A percentile compares a stretch with the other conserved stretches of the same genome.
Conservation (phyloP, 2,888 invertebrate genomes). For the Stratiomys singularior region DNA sequence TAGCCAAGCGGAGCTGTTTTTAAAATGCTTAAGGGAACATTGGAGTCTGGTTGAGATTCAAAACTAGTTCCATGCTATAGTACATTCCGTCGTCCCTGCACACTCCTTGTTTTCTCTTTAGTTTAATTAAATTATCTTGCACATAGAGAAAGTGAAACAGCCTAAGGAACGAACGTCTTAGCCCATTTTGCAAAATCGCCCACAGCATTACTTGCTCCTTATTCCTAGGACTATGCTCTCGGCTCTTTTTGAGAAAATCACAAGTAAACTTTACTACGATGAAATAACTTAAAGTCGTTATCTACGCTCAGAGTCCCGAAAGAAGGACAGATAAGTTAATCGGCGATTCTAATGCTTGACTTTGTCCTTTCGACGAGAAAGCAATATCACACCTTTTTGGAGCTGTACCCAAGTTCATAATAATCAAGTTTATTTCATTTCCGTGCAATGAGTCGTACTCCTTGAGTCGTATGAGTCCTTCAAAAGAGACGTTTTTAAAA, state of each 20-base stretch:
- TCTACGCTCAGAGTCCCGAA: too few relatives aligned
- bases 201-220: constrained; percentile 49
- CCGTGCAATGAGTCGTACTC: too few relatives aligned
- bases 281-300: constrained; percentile 1
- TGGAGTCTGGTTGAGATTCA: constrained; percentile 34
- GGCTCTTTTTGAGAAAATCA: constrained; percentile 47
- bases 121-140: constrained; percentile 52
- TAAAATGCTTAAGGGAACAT: constrained; percentile 28
- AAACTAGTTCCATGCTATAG: not conserved
- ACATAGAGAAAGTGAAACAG: constrained; percentile 37
- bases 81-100: not conserved
- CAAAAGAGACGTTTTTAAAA: too few relatives aligned
- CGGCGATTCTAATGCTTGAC: too few relatives aligned
- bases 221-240: constrained; percentile 48
- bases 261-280: constrained; percentile 21
- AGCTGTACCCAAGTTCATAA: too few relatives aligned
- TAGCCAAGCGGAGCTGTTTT: not conserved
- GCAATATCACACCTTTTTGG: too few relatives aligned
- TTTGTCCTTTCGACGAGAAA: too few relatives aligned
- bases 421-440: too few relatives aligned
- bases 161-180: not conserved
- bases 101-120: constrained; percentile 50
- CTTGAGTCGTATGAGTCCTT: too few relatives aligned
- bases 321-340: too few relatives aligned
- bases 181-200: constrained; percentile 46